Base-by-base conservation (phyloP, 2,888 invertebrate genomes). In the Eudasyphora cyanicolor region DNA sequence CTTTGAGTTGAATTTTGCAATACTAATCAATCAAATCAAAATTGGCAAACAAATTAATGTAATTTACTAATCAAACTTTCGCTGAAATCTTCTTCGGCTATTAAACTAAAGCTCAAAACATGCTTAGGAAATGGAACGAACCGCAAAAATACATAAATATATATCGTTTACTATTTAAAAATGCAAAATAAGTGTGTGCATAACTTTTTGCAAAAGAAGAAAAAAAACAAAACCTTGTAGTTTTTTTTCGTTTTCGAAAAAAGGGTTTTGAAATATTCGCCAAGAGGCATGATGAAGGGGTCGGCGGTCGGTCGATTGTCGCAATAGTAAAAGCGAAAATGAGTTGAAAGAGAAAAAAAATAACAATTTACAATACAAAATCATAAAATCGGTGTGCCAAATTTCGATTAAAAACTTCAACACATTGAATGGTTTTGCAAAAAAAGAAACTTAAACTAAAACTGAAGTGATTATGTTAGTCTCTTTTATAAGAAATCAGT, bases 381-480 rank as follows among this genome's bases (percentile, higher is more conserved):
- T 32, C 62, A 64, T 19, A 17, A 64, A 62, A 62, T 54, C 24
- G 54, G 12, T 54, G 54, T 24, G 62, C 64, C 35, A 64, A 35
- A 21, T 64, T 64, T 64, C 21, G 64, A 64, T 64, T 38, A 38
- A 64, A 60, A 2, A 60, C n/a, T 60, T 60, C 29, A 29, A 60
- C 57, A 57, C 10, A 27, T 7, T 60, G 6, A n/a, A n/a, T n/a
- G n/a, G 14, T n/a, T n/a, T n/a, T n/a, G n/a, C n/a, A n/a, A n/a
- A n/a, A n/a, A n/a, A n/a, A n/a, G 14, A 10, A 10, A 14, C 6
- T 12, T n/a, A n/a, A 57, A 57, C 14, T 1, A 19, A 57, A 57
- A 57, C 27, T 12, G 27, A n/a, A 57, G 57, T 57, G 57, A 57
- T 57, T 57, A 57, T 57, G 57, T 60, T 60, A n/a, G n/a, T 1